phyloP scores from a whole-genome alignment of 2,113 vertebrate genomes.

The Archocentrus centrarchus region DNA sequence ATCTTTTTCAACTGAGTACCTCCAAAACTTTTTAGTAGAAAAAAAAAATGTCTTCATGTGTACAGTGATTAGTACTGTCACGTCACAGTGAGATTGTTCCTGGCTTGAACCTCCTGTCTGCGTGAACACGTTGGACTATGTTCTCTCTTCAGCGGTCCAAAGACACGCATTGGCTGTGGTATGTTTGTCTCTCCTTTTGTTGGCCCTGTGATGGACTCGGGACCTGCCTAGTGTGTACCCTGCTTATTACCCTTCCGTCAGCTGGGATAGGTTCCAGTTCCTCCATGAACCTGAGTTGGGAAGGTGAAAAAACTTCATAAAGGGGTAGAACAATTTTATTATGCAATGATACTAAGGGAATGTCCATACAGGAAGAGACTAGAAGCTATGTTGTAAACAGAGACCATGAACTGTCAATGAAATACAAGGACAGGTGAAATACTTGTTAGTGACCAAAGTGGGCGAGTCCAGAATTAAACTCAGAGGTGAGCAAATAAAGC shows the following conservation, averaged over 20 bases:
- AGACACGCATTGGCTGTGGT: neutral
- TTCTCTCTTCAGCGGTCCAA: neutral
- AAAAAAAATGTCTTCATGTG: no score
- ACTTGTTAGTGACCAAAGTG: neutral
- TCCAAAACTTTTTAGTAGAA: no score
- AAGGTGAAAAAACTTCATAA: neutral
- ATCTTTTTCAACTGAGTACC: no score
- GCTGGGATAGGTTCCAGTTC: neutral
- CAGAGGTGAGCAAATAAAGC: neutral
- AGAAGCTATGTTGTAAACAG: neutral
- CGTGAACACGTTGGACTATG: neutral
- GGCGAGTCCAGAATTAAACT: neutral
- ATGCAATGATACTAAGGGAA: neutral
- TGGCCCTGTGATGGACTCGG: neutral
- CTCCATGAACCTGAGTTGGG: neutral
- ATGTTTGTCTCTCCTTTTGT: neutral
- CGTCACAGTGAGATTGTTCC: no score
- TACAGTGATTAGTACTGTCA: no score
- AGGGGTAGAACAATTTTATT: fast-evolving
- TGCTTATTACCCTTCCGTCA: neutral
- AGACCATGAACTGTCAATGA: neutral
- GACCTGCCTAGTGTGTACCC: neutral
- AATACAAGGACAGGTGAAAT: neutral
- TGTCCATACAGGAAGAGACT: neutral
- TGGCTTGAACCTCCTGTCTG: no score